phyloP scores from a whole-genome alignment of 2,888 invertebrate genomes.

The Tholera decimalis region DNA sequence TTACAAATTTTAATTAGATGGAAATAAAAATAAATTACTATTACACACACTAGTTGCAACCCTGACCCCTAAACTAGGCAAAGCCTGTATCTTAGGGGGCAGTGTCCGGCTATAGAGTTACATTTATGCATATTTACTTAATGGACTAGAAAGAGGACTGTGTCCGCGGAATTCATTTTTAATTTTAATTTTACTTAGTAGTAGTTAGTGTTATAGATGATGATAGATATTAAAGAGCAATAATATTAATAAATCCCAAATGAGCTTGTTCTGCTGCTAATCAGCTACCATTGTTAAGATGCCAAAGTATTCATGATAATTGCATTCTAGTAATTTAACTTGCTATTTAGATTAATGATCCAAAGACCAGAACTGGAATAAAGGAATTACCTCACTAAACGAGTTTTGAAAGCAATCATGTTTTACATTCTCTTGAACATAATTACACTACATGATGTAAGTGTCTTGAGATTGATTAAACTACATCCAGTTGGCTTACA shows the following conservation, averaged over 20 bases:
- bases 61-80: no score
- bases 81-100: no score
- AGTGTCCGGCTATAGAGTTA: no score
- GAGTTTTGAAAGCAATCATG: constrained; percentile 17
- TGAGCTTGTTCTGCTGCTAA: neutral
- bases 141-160: no score
- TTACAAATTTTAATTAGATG: no score
- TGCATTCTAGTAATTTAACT: constrained; percentile 5
- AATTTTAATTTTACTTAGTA: no score
- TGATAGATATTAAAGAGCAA: no score
- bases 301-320: neutral
- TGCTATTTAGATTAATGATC: constrained; percentile 20
- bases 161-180: no score
- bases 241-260: neutral
- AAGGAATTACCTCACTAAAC: constrained; percentile 18
- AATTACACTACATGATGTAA: constrained; percentile 26
- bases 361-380: constrained; percentile 14
- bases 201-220: no score
- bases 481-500: constrained; percentile 11
- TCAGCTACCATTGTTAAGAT: neutral
- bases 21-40: no score
- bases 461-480: constrained; percentile 2
- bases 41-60: no score
- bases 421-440: constrained; percentile 23
- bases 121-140: no score